Conservation (phyloP, 2,797 vertebrate species). For the Kryptolebias ocellatus region DNA sequence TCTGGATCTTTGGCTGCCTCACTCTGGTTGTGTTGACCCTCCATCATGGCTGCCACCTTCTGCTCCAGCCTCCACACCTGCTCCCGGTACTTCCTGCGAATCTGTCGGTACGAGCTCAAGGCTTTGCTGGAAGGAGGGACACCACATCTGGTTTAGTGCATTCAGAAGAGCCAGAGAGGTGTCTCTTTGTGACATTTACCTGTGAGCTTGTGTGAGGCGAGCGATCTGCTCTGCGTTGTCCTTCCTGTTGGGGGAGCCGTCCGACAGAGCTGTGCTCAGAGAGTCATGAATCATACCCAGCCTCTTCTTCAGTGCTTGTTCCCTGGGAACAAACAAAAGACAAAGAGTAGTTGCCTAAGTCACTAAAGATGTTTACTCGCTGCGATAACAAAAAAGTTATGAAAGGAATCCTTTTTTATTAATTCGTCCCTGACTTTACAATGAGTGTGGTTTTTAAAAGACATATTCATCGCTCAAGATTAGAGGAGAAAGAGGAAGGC, state of each 20-base stretch:
- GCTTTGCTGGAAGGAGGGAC: slow-evolving; percentile 78
- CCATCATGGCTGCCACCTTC: slow-evolving; percentile 79
- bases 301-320: slow-evolving; percentile 78
- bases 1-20: slow-evolving; percentile 61
- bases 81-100: slow-evolving; percentile 87
- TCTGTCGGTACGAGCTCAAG: slow-evolving; percentile 82
- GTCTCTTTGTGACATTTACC: slow-evolving; percentile 50
- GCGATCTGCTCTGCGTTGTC: slow-evolving; percentile 76
- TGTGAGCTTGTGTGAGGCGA: slow-evolving; percentile 77
- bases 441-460: neutral
- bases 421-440: neutral
- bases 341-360: slow-evolving; percentile 1
- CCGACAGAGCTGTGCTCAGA: slow-evolving; percentile 70
- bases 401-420: slow-evolving; percentile 5
- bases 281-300: slow-evolving; percentile 77
- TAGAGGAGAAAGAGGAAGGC: slow-evolving; percentile 27
- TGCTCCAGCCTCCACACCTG: slow-evolving; percentile 86
- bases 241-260: slow-evolving; percentile 70
- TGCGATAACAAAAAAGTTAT: neutral
- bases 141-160: neutral
- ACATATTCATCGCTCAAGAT: slow-evolving; percentile 33
- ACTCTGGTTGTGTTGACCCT: slow-evolving; percentile 78
- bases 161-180: neutral
- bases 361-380: slow-evolving; percentile 6
- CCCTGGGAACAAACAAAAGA: slow-evolving; percentile 54